Base-by-base conservation (phyloP, 2,888 invertebrate species). In the Entomobrya multifasciata region DNA sequence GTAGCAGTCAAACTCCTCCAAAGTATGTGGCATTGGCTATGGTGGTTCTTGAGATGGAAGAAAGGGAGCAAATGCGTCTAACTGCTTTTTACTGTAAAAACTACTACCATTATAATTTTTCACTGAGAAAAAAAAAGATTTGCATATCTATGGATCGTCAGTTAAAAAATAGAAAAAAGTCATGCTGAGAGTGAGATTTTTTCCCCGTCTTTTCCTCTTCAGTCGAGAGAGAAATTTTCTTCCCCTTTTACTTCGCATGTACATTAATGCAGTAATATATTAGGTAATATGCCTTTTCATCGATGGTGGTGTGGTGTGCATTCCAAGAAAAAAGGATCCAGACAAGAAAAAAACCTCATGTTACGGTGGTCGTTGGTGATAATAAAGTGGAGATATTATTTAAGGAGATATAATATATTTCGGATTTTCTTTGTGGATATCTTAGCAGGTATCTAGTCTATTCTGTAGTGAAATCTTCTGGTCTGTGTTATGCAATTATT, bases 121-220 rank as follows among this genome's bases (percentile, higher is more conserved):
- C 17, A 25, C 47, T 25, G 30, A 60, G 27, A 47, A 25, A 57
- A 22, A 20, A n/a, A 82, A 49, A 41, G 62, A 78, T 85, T 85
- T 85, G 65, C 85, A 85, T 85, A 67, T 85, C 77, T 85, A 85
- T 85, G 78, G 85, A 78, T 85, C 70, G 70, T 85, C 85, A 85
- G 78, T 85, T 70, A 67, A 41, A 85, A 85, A 65, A 44, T 36
- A 49, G 65, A 84, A 52, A n/a, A n/a, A 62, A 57, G 77, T 55
- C 57, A 77, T 77, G 60, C 57, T 60, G 60, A 36, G 57, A 77
- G 60, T 25, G 22, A 20, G 22, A 8, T 25, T 70, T 70, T 44
- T 49, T 70, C 15, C 11, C 17, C 20, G 22, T 20, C 8, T 20
- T 6, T 22, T 57, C 57, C 20, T n/a, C n/a, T 49, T 49, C 49